Percentiles rank a stretch among this genome's conserved stretches.
Conservation (phyloP, 2,113 vertebrate species). For the Ailurus styani region DNA sequence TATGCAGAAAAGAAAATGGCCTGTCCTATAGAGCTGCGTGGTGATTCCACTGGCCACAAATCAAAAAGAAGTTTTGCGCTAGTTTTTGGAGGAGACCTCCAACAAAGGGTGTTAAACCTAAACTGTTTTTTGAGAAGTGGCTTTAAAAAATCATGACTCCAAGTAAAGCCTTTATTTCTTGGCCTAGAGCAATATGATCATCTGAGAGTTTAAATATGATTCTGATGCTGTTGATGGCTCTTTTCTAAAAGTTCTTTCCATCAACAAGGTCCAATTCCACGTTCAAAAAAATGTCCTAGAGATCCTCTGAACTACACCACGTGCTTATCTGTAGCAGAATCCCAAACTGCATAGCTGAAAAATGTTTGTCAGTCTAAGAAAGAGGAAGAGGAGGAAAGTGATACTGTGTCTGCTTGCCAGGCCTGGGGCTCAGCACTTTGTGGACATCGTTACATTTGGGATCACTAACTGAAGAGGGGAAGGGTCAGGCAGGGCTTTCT, state of each 20-base stretch:
- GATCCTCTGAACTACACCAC: background rate
- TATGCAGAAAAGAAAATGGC: background rate
- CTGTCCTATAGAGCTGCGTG: background rate
- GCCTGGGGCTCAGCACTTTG: background rate
- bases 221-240: background rate
- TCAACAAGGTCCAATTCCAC: background rate
- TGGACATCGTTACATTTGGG: background rate
- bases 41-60: background rate
- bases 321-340: background rate
- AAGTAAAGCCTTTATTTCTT: constrained; percentile 22
- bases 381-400: background rate
- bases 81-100: background rate
- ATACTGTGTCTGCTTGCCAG: background rate
- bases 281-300: background rate
- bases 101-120: background rate
- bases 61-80: background rate
- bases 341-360: background rate
- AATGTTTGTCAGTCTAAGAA: background rate
- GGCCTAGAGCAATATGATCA: background rate
- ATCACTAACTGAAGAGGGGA: background rate
- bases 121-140: background rate
- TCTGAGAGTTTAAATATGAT: constrained; percentile 17
- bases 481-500: background rate
- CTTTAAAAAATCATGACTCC: constrained; percentile 16
- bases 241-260: constrained; percentile 28